These are phyloP conservation scores for Polydrusus tereticollis DNA, from an alignment of 2,888 invertebrate species.

Conservation along the genomic window DNA sequence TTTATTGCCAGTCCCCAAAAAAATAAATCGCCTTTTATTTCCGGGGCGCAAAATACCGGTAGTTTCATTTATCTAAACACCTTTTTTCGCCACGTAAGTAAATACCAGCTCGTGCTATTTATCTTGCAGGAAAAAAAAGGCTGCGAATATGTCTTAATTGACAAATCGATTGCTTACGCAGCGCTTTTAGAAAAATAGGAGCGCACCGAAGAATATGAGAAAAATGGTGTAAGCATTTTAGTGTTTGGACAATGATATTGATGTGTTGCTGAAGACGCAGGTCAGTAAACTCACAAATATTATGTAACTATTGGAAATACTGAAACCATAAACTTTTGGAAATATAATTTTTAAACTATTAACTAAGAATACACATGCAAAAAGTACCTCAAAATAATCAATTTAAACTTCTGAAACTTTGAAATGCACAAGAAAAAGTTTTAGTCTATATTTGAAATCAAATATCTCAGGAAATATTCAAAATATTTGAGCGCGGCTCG, in stretches of 20 bases:
- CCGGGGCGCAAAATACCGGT: conserved; percentile 8
- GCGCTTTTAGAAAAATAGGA: conserved; percentile 1
- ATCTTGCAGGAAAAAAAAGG: conserved; percentile 19
- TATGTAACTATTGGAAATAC: no score
- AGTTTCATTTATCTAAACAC: conserved; percentile 36
- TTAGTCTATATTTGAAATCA: no score
- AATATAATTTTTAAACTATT: no score
- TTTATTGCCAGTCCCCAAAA: conserved; percentile 8
- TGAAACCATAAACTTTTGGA: no score
- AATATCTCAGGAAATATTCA: no score
- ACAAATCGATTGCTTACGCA: conserved; percentile 40
- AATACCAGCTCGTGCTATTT: conserved; percentile 16
- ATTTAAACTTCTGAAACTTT: no score
- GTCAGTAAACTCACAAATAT: no score
- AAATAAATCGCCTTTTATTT: conserved; percentile 19
- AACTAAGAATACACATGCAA: no score
- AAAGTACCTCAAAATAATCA: no score
- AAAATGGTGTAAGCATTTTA: background rate
- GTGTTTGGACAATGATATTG: background rate
- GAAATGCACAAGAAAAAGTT: no score
- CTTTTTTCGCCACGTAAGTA: conserved; percentile 27
- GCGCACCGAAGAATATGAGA: background rate
- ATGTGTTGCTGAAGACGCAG: no score
- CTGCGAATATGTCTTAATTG: conserved; percentile 37
- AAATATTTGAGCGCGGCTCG: no score